Conservation (phyloP, 2,888 invertebrate genomes). For the Electrophaes corylata region DNA sequence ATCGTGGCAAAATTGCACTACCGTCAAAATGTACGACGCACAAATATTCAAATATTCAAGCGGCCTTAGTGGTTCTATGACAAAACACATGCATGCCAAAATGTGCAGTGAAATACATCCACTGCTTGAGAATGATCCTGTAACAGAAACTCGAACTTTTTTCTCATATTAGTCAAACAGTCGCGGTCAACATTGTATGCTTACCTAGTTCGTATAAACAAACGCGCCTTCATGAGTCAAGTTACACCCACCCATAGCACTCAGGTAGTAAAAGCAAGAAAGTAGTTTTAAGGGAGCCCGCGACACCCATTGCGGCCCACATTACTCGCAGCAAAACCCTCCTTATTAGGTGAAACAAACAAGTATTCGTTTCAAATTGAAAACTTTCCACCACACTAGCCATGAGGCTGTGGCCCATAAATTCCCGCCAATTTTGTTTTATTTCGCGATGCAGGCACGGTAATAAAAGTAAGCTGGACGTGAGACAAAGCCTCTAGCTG, state of each 20-base stretch:
- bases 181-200: not conserved
- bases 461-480: slow-evolving; percentile 85
- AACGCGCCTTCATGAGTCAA: slow-evolving; percentile 53
- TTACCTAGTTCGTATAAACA: slow-evolving; percentile 47
- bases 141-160: too few relatives aligned
- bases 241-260: slow-evolving; percentile 68
- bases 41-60: too few relatives aligned
- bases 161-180: not conserved
- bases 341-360: slow-evolving; percentile 81
- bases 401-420: slow-evolving; percentile 79
- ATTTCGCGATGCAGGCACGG: slow-evolving; percentile 82
- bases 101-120: too few relatives aligned
- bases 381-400: slow-evolving; percentile 83
- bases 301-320: slow-evolving; percentile 75
- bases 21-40: too few relatives aligned
- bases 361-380: slow-evolving; percentile 83
- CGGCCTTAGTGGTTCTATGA: too few relatives aligned
- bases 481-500: slow-evolving; percentile 79
- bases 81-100: too few relatives aligned
- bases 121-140: too few relatives aligned
- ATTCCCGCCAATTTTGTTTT: slow-evolving; percentile 84
- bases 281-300: slow-evolving; percentile 81
- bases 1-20: too few relatives aligned
- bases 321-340: slow-evolving; percentile 78
- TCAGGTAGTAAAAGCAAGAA: slow-evolving; percentile 81